A percentile compares a stretch with the other conserved stretches of the same genome.
These are phyloP conservation scores for Eristalinus sepulchralis DNA, from an alignment of 2,888 invertebrate species.

Conservation along the genomic window DNA sequence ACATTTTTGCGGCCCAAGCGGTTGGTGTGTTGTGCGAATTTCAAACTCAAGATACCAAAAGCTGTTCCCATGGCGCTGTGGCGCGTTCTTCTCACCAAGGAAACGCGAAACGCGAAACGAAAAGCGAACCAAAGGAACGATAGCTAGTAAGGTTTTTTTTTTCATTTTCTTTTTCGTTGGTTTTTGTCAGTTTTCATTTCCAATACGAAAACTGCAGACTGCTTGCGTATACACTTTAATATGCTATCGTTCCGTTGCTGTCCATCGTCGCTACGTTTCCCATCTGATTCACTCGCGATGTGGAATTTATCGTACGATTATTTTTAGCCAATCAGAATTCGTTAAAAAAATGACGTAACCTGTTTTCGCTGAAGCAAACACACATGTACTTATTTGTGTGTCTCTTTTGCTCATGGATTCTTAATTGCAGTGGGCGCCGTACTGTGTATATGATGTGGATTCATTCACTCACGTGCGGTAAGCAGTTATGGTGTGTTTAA, in stretches of 20 bases:
- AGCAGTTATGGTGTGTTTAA: conserved; percentile 26
- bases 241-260: conserved; percentile 17
- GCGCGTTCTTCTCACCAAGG: conserved; percentile 4
- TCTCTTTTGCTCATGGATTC: background rate
- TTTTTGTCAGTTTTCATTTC: conserved; percentile 21
- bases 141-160: background rate
- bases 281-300: conserved; percentile 71
- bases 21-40: conserved; percentile 33
- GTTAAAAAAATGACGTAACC: conserved; percentile 78
- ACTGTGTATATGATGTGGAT: background rate
- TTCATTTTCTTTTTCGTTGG: background rate
- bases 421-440: background rate
- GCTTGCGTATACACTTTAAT: conserved; percentile 46
- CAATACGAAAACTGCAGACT: conserved; percentile 5
- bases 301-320: conserved; percentile 80
- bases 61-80: background rate
- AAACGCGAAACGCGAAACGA: background rate
- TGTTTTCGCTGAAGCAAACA: conserved; percentile 13
- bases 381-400: background rate
- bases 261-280: background rate
- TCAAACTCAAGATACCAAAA: conserved; percentile 35
- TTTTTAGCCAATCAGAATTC: conserved; percentile 79
- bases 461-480: conserved; percentile 6
- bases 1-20: conserved; percentile 29
- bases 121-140: background rate